Evolutionary conservation across 2,888 invertebrate genomes (phyloP).

Genomic region (Hypomecis atomaria): DNA sequence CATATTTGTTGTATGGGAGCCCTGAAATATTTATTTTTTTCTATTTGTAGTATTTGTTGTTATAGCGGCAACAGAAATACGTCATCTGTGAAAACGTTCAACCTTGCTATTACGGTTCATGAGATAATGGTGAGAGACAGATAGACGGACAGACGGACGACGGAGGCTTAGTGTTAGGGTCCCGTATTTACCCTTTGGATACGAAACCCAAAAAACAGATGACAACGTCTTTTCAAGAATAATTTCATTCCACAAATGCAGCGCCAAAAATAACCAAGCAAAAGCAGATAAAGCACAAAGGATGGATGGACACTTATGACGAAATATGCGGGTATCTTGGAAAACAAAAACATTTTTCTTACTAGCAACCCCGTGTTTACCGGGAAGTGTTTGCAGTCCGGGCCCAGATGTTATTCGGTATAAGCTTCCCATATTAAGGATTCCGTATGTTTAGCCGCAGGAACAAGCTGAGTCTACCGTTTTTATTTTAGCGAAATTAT

Average conservation of each 20-base stretch:
- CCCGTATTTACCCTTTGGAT: no score
- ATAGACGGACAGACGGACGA: no score
- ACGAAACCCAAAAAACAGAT: background rate
- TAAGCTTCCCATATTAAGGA: slow-evolving; percentile 82
- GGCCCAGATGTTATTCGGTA: slow-evolving; percentile 81
- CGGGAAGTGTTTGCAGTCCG: slow-evolving; percentile 78
- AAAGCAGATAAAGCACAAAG: slow-evolving; percentile 43
- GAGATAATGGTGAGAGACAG: no score
- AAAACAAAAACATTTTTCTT: slow-evolving; percentile 81
- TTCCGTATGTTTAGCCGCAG: slow-evolving; percentile 72
- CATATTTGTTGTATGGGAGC: no score
- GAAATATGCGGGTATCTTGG: slow-evolving; percentile 64
- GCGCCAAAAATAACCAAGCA: slow-evolving; percentile 20
- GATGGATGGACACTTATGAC: slow-evolving; percentile 61
- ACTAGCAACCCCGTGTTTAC: slow-evolving; percentile 75
- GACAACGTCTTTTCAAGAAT: background rate
- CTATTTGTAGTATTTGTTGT: no score
- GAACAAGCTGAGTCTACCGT: slow-evolving; percentile 63
- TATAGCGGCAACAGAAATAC: no score
- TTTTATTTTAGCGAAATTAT: slow-evolving; percentile 74
- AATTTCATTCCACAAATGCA: slow-evolving; percentile 5
- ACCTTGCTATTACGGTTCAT: no score
- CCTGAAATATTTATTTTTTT: no score
- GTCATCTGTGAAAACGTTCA: no score
- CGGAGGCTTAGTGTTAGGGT: no score